These are phyloP conservation scores for Phortica okadai DNA, from an alignment of 2,888 invertebrate species.

Conservation along the genomic window DNA sequence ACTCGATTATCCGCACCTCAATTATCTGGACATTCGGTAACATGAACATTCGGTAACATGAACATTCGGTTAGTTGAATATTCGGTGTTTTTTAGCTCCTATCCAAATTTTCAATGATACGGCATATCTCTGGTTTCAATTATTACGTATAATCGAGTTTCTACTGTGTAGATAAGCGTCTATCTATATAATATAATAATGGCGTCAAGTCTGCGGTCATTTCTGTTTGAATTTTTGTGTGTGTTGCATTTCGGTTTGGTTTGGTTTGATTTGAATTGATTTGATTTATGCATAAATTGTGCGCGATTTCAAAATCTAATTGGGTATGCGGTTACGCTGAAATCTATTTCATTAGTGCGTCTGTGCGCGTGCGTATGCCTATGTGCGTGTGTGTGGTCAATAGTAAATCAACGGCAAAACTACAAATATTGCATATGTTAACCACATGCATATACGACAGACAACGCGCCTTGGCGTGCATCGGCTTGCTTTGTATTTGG, in stretches of 20 bases:
- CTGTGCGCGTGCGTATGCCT: neutral
- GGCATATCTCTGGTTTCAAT: too few relatives aligned
- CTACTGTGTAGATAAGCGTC: neutral
- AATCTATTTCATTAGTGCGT: too few relatives aligned
- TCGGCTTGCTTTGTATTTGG: neutral
- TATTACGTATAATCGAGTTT: too few relatives aligned
- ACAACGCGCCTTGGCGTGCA: neutral
- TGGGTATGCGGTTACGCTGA: constrained; percentile 12
- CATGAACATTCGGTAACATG: too few relatives aligned
- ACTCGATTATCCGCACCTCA: too few relatives aligned
- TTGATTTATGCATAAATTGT: constrained; percentile 27
- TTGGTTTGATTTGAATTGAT: neutral
- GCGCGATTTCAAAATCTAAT: constrained; percentile 22
- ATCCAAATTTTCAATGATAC: too few relatives aligned
- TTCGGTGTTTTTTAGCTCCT: too few relatives aligned
- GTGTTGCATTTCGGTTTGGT: neutral
- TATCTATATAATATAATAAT: neutral
- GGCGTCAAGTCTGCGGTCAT: neutral
- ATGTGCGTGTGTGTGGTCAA: constrained; percentile 6
- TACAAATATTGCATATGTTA: constrained; percentile 13
- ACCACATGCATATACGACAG: neutral
- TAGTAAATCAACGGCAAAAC: constrained; percentile 26
- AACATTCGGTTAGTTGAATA: too few relatives aligned
- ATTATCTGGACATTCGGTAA: too few relatives aligned
- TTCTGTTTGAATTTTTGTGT: neutral